Base-by-base conservation (phyloP, 1,140 invertebrate species). In the Lepidurus apus region DNA sequence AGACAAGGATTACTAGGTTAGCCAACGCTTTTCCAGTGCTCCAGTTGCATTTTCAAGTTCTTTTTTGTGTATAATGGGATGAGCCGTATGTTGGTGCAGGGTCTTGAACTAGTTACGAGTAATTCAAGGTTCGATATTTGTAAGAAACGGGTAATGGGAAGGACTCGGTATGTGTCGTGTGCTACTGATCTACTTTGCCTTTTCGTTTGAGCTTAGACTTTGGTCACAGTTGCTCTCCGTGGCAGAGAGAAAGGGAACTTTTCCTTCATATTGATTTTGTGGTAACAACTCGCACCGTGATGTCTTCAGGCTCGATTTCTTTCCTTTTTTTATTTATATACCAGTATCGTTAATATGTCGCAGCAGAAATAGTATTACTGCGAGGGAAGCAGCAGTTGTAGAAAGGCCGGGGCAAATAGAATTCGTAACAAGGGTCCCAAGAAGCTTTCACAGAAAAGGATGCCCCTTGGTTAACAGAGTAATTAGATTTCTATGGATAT, bases 221-320 rank as follows among this genome's bases (percentile, higher is more conserved):
- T 3, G 34, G 34, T 34, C 34, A 34, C 34, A 65, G 4, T 21
- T 17, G 53, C 53, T 65, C 21, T 65, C 53, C 53, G 53, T 21
- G 8, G 53, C 53, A 65, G 53, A 21, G 53, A 65, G 53, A 65
- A 21, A 65, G 53, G 13, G 53, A 65, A 13, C 53, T 65, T 65
- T 65, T 65, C 53, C 21, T 21, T 65, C 53, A 21, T 65, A 65
- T 65, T 65, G 53, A 65, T 65, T 65, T 65, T 65, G 53, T 65
- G 53, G 53, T 65, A 65, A 65, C 53, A 65, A 65, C 53, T 65
- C 53, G 53, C 53, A 65, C 53, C 17, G 21, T 65, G 53, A n/a
- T 65, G 53, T 65, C 53, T 65, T 13, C 53, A 65, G 53, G 21
- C 53, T 65, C 17, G 53, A 7, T 9, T 21, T 65, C 53, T 65